Conservation (phyloP, 2,888 invertebrate species). For the Euclidia mi region DNA sequence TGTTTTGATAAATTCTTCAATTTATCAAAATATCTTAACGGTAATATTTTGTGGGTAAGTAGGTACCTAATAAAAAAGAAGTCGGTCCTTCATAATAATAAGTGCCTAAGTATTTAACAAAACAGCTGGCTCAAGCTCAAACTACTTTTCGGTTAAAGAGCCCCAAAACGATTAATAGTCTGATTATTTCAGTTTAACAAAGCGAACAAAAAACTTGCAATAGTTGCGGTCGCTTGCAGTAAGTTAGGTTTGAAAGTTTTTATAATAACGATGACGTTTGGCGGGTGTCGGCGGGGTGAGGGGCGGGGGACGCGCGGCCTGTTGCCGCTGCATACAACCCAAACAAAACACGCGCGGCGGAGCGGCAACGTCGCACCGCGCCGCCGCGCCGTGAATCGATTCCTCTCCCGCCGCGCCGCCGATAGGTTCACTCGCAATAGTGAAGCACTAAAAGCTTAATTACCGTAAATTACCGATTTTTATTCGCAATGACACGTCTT, state of each 20-base stretch:
- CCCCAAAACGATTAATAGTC: conserved; percentile 12
- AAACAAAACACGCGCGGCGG: conserved; percentile 84
- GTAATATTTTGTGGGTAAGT: too few species aligned
- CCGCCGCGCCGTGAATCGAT: conserved; percentile 75
- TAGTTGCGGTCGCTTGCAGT: conserved; percentile 39
- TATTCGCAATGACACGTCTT: conserved; percentile 47
- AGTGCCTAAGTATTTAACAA: not conserved
- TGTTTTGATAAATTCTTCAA: too few species aligned
- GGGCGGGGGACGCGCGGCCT: conserved; percentile 47
- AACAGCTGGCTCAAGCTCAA: conserved; percentile 6
- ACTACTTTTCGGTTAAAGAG: conserved; percentile 11
- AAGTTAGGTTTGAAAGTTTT: conserved; percentile 55
- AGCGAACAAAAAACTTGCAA: conserved; percentile 34
- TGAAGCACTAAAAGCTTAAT: conserved; percentile 80
- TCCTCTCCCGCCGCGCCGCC: conserved; percentile 65
- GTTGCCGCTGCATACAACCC: conserved; percentile 79
- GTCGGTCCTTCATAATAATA: too few species aligned
- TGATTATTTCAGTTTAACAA: conserved; percentile 22
- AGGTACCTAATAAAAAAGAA: not conserved
- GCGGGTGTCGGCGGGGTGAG: conserved; percentile 31
- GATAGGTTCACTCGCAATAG: conserved; percentile 75
- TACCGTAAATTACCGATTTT: conserved; percentile 79
- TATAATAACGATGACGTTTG: conserved; percentile 59
- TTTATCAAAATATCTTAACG: too few species aligned
- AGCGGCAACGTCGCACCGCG: conserved; percentile 81